Evolutionary conservation across 2,797 vertebrate genomes (phyloP).

Genomic region (Smutsia gigantea): DNA sequence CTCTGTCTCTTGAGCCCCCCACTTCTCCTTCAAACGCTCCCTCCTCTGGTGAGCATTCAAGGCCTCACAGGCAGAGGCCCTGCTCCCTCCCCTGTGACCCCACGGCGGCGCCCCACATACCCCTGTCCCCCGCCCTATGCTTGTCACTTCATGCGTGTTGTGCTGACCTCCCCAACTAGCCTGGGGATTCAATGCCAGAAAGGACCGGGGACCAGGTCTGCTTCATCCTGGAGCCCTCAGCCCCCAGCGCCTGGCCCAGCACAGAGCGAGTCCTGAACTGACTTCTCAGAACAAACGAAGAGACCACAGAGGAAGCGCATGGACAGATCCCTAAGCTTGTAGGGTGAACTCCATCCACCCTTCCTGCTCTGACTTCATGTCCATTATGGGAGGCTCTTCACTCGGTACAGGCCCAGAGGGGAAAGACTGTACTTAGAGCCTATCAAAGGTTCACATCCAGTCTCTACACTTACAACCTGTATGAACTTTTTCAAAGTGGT

Average conservation of each 20-base stretch:
- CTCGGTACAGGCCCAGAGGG: background rate
- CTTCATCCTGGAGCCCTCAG: background rate
- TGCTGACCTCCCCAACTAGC: background rate
- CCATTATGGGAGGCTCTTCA: background rate
- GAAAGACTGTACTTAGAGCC: background rate
- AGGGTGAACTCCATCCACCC: fast-evolving
- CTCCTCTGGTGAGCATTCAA: background rate
- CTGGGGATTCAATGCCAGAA: fast-evolving
- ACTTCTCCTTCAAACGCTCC: background rate
- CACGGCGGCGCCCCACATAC: fast-evolving
- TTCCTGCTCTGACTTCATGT: background rate
- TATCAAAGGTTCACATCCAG: background rate
- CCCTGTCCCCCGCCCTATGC: background rate
- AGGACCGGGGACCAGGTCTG: background rate
- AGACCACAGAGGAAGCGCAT: fast-evolving
- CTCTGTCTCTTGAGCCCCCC: background rate
- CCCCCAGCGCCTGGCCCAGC: background rate
- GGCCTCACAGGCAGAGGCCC: too few species aligned
- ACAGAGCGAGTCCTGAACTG: background rate
- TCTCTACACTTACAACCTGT: background rate
- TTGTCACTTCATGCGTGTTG: background rate
- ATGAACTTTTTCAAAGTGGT: background rate
- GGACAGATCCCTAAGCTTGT: background rate
- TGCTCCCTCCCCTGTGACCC: background rate
- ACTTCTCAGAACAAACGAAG: background rate